Base-by-base conservation (phyloP, 2,113 vertebrate species). In the Leiothrix lutea region DNA sequence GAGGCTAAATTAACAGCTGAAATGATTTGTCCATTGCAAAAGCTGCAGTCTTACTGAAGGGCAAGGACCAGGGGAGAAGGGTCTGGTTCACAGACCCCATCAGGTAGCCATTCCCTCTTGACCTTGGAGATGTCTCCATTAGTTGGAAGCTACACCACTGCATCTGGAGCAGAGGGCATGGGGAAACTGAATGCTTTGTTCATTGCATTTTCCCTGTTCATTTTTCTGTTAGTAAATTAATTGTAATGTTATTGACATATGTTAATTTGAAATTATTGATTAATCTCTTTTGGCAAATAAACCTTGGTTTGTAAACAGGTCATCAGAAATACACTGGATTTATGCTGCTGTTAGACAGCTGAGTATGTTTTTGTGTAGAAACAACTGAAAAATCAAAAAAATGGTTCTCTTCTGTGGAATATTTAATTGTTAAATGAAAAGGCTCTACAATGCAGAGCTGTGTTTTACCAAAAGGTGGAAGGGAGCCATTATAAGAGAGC, bases 1-100 rank as follows among this genome's bases (percentile, higher is more conserved):
- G 84, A 74, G 74, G 58, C 62, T 80, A 47, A 92, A 94, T 92
- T 95, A 96, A 94, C 86, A 83, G 51, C 74, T 77, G 56, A 83
- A 93, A 80, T 88, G 24, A 73, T 77, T 88, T 93, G 44, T 86
- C 71, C 6, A 0, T 47, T 20, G 71, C 71, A 78, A 84, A 86
- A 92, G 23, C 79, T 83, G 79, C 84, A 73, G 44, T 90, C 29
- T 79, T 1, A 5, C 56, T 90, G 62, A 83, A 93, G 69, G 71
- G 54, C 82, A 78, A 60, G 67, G 38, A 48, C 56, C 31, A 44
- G 31, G 73, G 53, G 40, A 75, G 53, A 92, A 67, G 36, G 64
- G 24, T 67, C 51, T 74, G 51, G 77, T 90, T 90, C 87, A 88
- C 44, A 88, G 57, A 73, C 60, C 28, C 26, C n/a, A 22, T 21